phyloP scores from a whole-genome alignment of 2,888 invertebrate species.

The Ophioninae sp. region DNA sequence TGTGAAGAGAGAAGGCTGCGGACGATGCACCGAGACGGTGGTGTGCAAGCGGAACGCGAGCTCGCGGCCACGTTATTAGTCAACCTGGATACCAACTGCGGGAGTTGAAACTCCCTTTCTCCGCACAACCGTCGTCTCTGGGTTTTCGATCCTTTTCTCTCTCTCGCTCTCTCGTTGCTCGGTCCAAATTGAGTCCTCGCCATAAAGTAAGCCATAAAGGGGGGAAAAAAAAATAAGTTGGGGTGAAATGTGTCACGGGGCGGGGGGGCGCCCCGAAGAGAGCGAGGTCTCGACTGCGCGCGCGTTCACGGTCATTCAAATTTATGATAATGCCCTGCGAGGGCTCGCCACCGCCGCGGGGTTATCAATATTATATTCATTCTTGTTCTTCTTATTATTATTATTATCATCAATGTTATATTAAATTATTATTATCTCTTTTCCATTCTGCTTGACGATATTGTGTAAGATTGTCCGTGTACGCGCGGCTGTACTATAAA shows the following conservation, averaged over 20 bases:
- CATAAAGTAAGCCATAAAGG: conserved; percentile 80
- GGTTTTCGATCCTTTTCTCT: conserved; percentile 1
- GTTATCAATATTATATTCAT: conserved; percentile 75
- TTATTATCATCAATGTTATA: conserved; percentile 58
- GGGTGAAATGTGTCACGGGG: conserved; percentile 75
- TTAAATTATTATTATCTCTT: conserved; percentile 47
- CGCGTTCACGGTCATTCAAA: conserved; percentile 77
- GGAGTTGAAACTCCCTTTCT: conserved; percentile 42
- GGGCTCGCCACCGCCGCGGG: conserved; percentile 67
- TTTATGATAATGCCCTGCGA: conserved; percentile 78
- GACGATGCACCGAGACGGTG: conserved; percentile 81
- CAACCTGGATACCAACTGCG: conserved; percentile 84
- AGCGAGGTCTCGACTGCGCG: conserved; percentile 46
- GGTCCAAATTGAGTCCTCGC: conserved; percentile 82
- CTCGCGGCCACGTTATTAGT: conserved; percentile 86
- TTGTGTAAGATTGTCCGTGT: neutral
- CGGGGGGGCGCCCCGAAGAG: conserved; percentile 65
- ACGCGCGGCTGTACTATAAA: neutral
- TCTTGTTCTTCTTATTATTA: conserved; percentile 57
- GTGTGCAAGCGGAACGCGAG: conserved; percentile 82
- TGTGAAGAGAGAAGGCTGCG: conserved; percentile 67
- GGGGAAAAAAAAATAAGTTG: conserved; percentile 75
- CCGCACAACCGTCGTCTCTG: neutral
- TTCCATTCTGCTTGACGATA: conserved; percentile 20
- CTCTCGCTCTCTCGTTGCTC: conserved; percentile 68